Evolutionary conservation across 2,888 invertebrate genomes (phyloP).

Genomic region (Saturnia pavonia): DNA sequence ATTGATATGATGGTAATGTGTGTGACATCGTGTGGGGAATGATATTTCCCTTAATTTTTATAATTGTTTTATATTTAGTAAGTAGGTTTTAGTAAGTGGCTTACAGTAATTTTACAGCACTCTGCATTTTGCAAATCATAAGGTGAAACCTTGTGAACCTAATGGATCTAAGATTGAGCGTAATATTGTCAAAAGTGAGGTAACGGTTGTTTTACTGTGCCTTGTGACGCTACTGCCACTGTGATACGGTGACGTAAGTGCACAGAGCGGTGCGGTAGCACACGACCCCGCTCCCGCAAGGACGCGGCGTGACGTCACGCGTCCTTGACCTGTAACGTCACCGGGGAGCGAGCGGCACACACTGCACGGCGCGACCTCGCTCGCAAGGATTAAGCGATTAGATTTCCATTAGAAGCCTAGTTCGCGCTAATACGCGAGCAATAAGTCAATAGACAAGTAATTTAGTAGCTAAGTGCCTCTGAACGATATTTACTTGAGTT

Average conservation of each 20-base stretch:
- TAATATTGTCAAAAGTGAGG: neutral
- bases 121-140: neutral
- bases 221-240: neutral
- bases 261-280: neutral
- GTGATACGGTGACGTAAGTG: neutral
- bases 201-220: neutral
- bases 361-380: neutral
- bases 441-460: no score
- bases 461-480: neutral
- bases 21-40: no score
- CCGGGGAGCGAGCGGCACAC: slow-evolving; percentile 24
- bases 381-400: neutral
- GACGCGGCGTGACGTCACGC: slow-evolving; percentile 19
- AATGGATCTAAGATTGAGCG: neutral
- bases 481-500: neutral
- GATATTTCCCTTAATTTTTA: no score
- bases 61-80: no score
- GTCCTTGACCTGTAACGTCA: slow-evolving; percentile 41
- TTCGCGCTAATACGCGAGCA: no score
- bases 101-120: no score
- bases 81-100: no score
- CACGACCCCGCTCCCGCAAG: slow-evolving; percentile 1
- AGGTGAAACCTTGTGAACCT: neutral
- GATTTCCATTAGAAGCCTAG: no score
- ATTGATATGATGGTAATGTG: no score